These are phyloP conservation scores for Drosophila anceps DNA, from an alignment of 2,888 invertebrate species.

Conservation along the genomic window DNA sequence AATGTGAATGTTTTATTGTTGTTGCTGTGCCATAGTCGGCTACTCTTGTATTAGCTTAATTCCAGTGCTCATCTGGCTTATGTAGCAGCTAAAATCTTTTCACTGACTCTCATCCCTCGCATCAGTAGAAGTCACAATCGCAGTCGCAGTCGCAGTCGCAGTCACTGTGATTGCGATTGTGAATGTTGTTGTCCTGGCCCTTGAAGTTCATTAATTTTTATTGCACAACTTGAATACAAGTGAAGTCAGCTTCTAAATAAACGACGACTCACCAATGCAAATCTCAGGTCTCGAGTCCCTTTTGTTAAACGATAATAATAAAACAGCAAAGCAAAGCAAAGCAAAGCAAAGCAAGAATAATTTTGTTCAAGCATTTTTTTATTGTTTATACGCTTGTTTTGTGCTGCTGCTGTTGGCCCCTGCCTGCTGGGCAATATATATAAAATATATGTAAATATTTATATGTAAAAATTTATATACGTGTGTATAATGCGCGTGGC, in stretches of 20 bases:
- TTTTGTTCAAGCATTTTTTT: slow-evolving; percentile 54
- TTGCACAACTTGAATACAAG: slow-evolving; percentile 61
- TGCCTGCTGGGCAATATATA: slow-evolving; percentile 13
- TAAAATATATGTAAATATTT: slow-evolving; percentile 1
- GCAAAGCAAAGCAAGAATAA: slow-evolving; percentile 17
- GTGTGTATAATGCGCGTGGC: slow-evolving; percentile 22
- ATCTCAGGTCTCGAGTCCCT: slow-evolving; percentile 47
- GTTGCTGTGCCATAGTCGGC: slow-evolving; percentile 2
- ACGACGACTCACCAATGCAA: slow-evolving; percentile 45
- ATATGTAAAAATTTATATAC: slow-evolving; percentile 1
- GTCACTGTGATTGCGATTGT: slow-evolving; percentile 24
- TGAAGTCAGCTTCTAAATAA: slow-evolving; percentile 34
- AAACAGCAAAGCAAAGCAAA: slow-evolving; percentile 25
- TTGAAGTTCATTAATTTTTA: slow-evolving; percentile 76
- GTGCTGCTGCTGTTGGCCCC: slow-evolving; percentile 8
- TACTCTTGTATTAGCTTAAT: slow-evolving; percentile 70
- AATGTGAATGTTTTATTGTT: slow-evolving; percentile 53
- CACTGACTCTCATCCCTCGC: background rate
- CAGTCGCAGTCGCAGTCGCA: background rate
- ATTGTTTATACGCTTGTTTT: slow-evolving; percentile 27
- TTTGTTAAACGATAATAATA: slow-evolving; percentile 64
- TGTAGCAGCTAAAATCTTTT: slow-evolving; percentile 40
- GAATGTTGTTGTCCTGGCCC: slow-evolving; percentile 5
- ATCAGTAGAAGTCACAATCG: background rate
- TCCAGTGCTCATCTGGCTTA: slow-evolving; percentile 67